phyloP scores from a whole-genome alignment of 2,113 vertebrate species.

The Microcebus tavaratra region DNA sequence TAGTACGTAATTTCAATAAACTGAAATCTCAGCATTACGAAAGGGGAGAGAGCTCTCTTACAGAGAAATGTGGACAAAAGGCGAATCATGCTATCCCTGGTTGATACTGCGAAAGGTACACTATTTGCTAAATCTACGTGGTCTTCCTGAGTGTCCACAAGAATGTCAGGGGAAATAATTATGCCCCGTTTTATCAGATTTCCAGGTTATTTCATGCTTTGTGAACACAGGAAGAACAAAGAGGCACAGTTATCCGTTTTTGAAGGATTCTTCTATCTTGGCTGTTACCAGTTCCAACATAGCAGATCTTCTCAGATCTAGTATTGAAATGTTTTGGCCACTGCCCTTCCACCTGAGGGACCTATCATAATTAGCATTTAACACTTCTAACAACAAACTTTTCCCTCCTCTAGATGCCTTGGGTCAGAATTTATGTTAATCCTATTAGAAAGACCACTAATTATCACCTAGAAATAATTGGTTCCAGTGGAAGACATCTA shows the following conservation, averaged over 20 bases:
- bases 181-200: not conserved
- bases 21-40: not conserved
- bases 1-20: not conserved
- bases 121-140: not conserved
- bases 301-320: not conserved
- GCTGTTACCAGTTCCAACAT: not conserved
- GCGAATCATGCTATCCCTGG: not conserved
- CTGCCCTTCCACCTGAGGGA: not conserved
- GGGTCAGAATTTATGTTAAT: conserved; percentile 68
- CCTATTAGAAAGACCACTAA: conserved; percentile 76
- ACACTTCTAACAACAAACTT: conserved; percentile 53
- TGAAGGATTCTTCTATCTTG: not conserved
- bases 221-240: not conserved
- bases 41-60: not conserved
- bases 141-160: not conserved
- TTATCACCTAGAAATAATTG: conserved; percentile 81
- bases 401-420: conserved; percentile 56
- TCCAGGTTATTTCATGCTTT: not conserved
- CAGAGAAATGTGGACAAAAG: not conserved
- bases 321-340: rapidly evolving
- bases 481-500: conserved; percentile 78
- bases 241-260: not conserved
- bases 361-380: not conserved
- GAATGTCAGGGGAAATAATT: not conserved
- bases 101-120: not conserved